These are phyloP conservation scores for Abscondita cerata DNA, from an alignment of 2,888 invertebrate species.

Conservation along the genomic window DNA sequence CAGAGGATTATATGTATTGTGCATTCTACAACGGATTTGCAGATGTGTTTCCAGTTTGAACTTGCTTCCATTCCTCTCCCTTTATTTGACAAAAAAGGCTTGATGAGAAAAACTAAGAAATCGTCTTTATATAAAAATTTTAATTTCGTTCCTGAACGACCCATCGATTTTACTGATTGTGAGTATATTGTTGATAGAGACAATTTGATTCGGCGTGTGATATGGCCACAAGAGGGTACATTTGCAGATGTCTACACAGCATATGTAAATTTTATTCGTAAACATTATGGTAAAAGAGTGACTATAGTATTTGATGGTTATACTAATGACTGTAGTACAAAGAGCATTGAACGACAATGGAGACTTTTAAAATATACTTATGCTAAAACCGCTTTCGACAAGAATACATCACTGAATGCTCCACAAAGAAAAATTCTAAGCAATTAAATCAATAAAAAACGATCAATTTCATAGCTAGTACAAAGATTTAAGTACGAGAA, in stretches of 20 bases:
- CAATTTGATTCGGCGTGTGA: constrained; percentile 42
- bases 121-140: constrained; percentile 14
- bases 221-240: constrained; percentile 40
- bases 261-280: constrained; percentile 37
- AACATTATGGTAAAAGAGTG: constrained; percentile 38
- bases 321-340: constrained; percentile 2
- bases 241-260: constrained; percentile 34
- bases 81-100: constrained; percentile 8
- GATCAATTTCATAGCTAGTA: constrained; percentile 1
- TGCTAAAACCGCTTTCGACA: not conserved
- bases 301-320: constrained; percentile 13
- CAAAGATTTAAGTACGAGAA: not conserved
- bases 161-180: constrained; percentile 1
- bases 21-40: constrained; percentile 5
- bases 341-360: not conserved
- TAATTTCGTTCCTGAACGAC: constrained; percentile 6
- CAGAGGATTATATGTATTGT: too few relatives aligned
- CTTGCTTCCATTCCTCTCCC: constrained; percentile 6
- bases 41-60: constrained; percentile 4
- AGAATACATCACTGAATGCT: not conserved
- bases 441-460: not conserved
- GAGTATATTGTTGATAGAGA: constrained; percentile 39
- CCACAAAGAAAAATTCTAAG: not conserved
- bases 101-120: constrained; percentile 19
- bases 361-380: constrained; percentile 3